Evolutionary conservation across 2,888 invertebrate species (phyloP).

Genomic region (Coelopa pilipes): DNA sequence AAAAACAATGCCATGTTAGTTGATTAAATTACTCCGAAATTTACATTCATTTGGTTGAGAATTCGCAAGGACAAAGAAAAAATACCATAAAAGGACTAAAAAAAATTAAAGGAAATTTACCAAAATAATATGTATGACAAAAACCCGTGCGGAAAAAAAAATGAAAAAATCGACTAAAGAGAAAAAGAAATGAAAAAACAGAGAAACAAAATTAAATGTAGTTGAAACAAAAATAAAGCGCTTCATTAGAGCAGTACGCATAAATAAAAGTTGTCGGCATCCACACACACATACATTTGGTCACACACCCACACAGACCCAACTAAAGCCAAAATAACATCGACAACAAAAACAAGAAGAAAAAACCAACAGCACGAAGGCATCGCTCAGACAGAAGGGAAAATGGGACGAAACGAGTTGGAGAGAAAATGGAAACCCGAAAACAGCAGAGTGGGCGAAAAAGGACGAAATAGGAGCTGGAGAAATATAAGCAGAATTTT

Average conservation of each 20-base stretch:
- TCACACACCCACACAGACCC: not conserved
- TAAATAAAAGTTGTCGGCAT: not conserved
- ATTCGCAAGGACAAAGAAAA: not conserved
- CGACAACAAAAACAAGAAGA: too few relatives aligned
- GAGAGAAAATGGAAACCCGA: not conserved
- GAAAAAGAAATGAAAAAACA: conserved; percentile 8
- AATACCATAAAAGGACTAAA: not conserved
- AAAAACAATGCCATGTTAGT: not conserved
- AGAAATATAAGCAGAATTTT: conserved; percentile 1
- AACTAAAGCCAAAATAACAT: not conserved
- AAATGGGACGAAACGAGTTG: not conserved
- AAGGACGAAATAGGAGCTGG: too few relatives aligned
- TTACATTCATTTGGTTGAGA: not conserved
- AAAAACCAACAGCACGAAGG: not conserved
- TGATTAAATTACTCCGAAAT: conserved; percentile 22
- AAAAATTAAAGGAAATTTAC: conserved; percentile 1
- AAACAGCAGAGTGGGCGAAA: not conserved
- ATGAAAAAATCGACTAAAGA: not conserved
- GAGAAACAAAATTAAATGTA: conserved; percentile 16
- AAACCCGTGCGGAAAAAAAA: not conserved
- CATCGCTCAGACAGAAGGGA: not conserved
- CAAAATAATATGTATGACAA: not conserved
- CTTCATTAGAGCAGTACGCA: conserved; percentile 26
- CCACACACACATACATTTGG: not conserved
- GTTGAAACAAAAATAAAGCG: conserved; percentile 30